phyloP scores from a whole-genome alignment of 2,888 invertebrate genomes.

The Tipula vernalis region DNA sequence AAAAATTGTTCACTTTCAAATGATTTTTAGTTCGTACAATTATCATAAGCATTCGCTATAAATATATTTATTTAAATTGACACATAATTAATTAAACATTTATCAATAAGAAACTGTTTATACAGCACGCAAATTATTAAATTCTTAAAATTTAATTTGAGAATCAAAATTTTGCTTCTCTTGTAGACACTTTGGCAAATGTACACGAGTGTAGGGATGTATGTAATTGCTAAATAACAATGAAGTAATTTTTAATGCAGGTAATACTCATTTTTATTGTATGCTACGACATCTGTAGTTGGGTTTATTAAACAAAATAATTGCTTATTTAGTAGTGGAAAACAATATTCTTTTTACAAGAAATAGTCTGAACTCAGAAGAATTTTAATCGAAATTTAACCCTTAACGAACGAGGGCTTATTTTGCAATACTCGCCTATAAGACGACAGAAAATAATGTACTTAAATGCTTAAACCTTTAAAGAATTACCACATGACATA shows the following conservation, averaged over 20 bases:
- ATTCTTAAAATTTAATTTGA: neutral
- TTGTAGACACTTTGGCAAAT: neutral
- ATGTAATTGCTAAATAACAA: neutral
- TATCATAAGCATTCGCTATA: neutral
- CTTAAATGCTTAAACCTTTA: too few relatives aligned
- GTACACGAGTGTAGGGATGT: neutral
- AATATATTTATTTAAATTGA: neutral
- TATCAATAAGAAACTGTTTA: neutral
- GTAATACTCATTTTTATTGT: neutral
- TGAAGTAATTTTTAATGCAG: neutral
- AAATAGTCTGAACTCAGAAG: neutral
- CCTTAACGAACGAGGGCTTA: too few relatives aligned
- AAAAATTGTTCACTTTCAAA: neutral
- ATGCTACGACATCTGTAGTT: neutral
- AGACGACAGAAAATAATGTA: too few relatives aligned
- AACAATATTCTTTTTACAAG: neutral
- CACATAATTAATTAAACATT: neutral
- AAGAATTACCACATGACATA: too few relatives aligned
- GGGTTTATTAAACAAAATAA: neutral
- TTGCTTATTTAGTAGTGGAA: neutral
- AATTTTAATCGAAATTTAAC: neutral
- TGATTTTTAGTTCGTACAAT: neutral
- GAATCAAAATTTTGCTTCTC: neutral
- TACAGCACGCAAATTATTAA: neutral
- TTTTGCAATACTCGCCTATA: too few relatives aligned